phyloP scores from a whole-genome alignment of 2,888 invertebrate species.

The Drosophila anceps region DNA sequence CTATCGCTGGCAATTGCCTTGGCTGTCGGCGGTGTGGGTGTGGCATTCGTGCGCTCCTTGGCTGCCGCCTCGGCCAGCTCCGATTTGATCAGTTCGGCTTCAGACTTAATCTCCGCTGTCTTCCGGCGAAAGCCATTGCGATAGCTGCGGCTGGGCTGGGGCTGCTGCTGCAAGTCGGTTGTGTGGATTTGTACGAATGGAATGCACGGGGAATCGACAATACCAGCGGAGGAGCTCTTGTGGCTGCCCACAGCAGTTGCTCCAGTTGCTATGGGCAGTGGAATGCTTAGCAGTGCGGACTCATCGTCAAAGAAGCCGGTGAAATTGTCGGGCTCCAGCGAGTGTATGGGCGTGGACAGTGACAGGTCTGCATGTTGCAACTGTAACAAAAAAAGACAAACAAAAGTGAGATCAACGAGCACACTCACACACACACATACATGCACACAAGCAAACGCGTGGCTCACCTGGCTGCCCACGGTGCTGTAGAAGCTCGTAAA shows the following conservation, averaged over 20 bases:
- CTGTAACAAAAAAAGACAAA: slow-evolving; percentile 38
- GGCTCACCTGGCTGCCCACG: slow-evolving; percentile 75
- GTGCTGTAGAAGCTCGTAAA: slow-evolving; percentile 73
- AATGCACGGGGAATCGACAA: slow-evolving; percentile 45
- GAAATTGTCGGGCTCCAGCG: slow-evolving; percentile 67
- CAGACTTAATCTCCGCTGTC: slow-evolving; percentile 83
- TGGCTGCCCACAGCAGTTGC: slow-evolving; percentile 21
- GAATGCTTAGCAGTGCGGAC: slow-evolving; percentile 39
- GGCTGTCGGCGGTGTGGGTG: slow-evolving; percentile 78
- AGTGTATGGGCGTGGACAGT: slow-evolving; percentile 70
- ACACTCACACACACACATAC: background rate
- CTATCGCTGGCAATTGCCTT: slow-evolving; percentile 27
- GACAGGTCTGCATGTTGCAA: slow-evolving; percentile 58
- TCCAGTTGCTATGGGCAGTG: slow-evolving; percentile 18
- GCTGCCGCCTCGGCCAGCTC: slow-evolving; percentile 77
- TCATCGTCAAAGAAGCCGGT: slow-evolving; percentile 68
- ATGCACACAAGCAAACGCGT: background rate
- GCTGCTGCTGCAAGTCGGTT: slow-evolving; percentile 81
- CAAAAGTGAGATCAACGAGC: slow-evolving; percentile 20
- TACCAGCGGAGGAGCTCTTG: slow-evolving; percentile 11
- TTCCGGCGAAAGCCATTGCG: slow-evolving; percentile 81
- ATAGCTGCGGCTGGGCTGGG: slow-evolving; percentile 76
- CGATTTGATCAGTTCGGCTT: slow-evolving; percentile 85
- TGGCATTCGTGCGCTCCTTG: slow-evolving; percentile 79
- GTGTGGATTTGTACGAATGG: slow-evolving; percentile 84